Percentiles rank a stretch among this genome's conserved stretches.
These are phyloP conservation scores for Zingel zingel DNA, from an alignment of 2,113 vertebrate species.

Conservation along the genomic window DNA sequence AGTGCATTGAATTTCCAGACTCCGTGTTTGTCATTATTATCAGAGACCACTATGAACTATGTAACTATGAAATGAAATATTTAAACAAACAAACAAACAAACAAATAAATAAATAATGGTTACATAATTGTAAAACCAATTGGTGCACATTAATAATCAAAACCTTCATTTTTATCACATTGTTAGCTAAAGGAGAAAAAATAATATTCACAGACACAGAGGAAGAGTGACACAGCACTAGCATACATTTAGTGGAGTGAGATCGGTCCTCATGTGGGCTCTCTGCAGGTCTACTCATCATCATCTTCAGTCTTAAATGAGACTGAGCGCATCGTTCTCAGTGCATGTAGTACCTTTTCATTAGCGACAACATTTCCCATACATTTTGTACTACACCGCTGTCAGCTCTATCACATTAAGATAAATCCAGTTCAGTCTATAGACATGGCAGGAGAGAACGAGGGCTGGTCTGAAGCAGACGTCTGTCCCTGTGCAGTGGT, in stretches of 20 bases:
- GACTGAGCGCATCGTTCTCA: conserved; percentile 35
- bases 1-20: conserved; percentile 43
- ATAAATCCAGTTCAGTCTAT: conserved; percentile 52
- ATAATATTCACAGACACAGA: conserved; percentile 59
- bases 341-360: conserved; percentile 44
- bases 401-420: conserved; percentile 36
- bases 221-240: conserved; percentile 51
- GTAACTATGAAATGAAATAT: conserved; percentile 8
- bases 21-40: conserved; percentile 29
- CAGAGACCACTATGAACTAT: conserved; percentile 42
- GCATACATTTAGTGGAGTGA: conserved; percentile 56
- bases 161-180: conserved; percentile 51
- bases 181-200: conserved; percentile 43
- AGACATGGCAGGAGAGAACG: conserved; percentile 54
- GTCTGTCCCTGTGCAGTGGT: conserved; percentile 57
- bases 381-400: conserved; percentile 30
- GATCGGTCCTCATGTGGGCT: conserved; percentile 42
- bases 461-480: conserved; percentile 67
- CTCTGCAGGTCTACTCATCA: conserved; percentile 44
- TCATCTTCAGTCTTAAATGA: conserved; percentile 25
- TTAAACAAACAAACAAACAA: conserved; percentile 53
- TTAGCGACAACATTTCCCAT: conserved; percentile 17
- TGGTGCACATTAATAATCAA: conserved; percentile 40
- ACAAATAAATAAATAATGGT: conserved; percentile 69
- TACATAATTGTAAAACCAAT: conserved; percentile 57